These are phyloP conservation scores for Chloroclysta siterata DNA, from an alignment of 2,888 invertebrate species.

Conservation along the genomic window DNA sequence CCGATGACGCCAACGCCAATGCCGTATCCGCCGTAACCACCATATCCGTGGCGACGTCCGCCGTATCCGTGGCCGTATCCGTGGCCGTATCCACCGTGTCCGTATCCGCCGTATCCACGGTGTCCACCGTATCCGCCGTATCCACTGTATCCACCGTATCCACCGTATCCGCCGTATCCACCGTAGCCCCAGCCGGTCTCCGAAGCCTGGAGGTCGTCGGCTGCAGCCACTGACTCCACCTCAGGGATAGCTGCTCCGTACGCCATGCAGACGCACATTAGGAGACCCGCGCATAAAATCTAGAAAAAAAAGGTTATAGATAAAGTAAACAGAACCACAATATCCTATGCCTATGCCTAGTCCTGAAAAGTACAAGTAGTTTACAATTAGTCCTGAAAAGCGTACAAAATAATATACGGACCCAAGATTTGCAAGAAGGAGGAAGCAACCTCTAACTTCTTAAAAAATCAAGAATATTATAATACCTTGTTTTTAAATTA, in stretches of 20 bases:
- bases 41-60: constrained; percentile 33
- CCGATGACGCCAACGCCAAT: constrained; percentile 7
- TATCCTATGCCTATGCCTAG: too few species aligned
- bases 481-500: too few species aligned
- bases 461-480: too few species aligned
- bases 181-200: constrained; percentile 41
- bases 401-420: too few species aligned
- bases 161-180: constrained; percentile 19
- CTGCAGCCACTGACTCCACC: constrained; percentile 25
- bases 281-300: constrained; percentile 53
- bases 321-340: too few species aligned
- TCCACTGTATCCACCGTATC: constrained; percentile 32
- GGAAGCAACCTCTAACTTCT: too few species aligned
- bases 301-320: constrained; percentile 42
- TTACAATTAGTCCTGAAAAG: too few species aligned
- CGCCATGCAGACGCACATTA: constrained; percentile 60
- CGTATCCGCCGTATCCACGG: constrained; percentile 20
- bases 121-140: constrained; percentile 32
- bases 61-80: constrained; percentile 31
- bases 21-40: constrained; percentile 29
- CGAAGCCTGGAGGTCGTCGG: constrained; percentile 42
- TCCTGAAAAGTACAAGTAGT: too few species aligned
- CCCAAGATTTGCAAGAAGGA: too few species aligned
- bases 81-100: constrained; percentile 1
- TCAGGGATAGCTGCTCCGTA: constrained; percentile 56